Conservation (phyloP, 2,888 invertebrate genomes). For the Coleophora deauratella region DNA sequence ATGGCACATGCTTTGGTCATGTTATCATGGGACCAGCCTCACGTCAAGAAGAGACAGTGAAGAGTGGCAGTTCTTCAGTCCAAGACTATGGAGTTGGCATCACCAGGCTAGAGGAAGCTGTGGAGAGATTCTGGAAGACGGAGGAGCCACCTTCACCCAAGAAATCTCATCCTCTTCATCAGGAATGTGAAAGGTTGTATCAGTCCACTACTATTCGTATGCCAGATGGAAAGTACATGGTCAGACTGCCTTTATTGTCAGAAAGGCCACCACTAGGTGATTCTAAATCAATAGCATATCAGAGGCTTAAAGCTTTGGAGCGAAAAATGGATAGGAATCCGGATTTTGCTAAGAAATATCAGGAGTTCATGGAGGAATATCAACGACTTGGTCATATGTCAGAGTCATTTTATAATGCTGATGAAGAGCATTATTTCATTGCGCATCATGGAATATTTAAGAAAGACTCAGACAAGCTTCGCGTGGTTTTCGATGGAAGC, state of each 20-base stretch:
- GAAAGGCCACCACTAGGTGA: no score
- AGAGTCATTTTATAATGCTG: no score
- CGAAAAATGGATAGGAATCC: neutral
- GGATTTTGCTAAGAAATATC: no score
- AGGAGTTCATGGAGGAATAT: no score
- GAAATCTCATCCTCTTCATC: constrained; percentile 1
- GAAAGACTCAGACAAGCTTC: no score
- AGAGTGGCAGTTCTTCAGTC: neutral
- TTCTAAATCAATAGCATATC: no score
- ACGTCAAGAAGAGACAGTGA: neutral
- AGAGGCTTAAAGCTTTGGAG: no score
- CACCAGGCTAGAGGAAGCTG: neutral
- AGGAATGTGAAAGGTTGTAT: constrained; percentile 2
- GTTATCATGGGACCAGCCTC: constrained; percentile 7
- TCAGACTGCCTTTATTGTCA: constrained; percentile 2
- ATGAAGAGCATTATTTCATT: no score
- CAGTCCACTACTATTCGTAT: neutral
- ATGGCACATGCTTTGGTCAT: constrained; percentile 9
- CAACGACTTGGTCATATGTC: no score
- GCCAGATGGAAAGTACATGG: neutral
- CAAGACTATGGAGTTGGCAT: neutral
- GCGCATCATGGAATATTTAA: no score
- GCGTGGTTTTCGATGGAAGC: constrained; percentile 11
- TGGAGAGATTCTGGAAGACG: constrained; percentile 5
- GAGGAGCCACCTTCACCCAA: constrained; percentile 4